Evolutionary conservation across 2,113 vertebrate genomes (phyloP).

Genomic region (Ciconia stormi): DNA sequence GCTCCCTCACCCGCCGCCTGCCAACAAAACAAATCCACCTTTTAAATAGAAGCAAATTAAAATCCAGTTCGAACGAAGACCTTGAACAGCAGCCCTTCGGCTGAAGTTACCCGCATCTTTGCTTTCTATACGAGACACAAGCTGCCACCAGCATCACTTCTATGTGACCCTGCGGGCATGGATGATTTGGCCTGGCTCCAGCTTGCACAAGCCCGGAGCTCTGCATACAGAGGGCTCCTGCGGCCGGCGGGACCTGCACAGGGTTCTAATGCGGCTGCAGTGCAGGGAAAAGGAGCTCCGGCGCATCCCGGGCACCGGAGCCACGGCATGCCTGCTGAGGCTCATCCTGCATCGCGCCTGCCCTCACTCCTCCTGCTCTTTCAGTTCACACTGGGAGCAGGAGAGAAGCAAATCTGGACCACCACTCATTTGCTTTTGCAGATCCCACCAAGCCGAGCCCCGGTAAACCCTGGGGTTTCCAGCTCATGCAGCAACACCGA

Average conservation of each 20-base stretch:
- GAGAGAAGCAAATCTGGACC: background rate
- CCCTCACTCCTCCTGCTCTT: background rate
- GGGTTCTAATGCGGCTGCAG: background rate
- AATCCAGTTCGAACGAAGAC: background rate
- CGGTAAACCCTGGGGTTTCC: fast-evolving
- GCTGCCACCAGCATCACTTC: background rate
- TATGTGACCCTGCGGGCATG: background rate
- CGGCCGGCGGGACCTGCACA: background rate
- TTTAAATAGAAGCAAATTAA: background rate
- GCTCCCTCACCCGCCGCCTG: background rate
- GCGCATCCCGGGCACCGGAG: fast-evolving
- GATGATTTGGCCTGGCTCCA: background rate
- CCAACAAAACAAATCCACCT: background rate
- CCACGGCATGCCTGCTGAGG: background rate
- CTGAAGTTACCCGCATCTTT: background rate
- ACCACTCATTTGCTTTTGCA: background rate
- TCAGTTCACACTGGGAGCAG: background rate
- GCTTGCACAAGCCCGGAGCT: background rate
- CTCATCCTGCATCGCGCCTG: background rate
- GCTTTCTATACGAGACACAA: background rate
- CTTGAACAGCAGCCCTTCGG: background rate
- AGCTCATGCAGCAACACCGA: background rate
- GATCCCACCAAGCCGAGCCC: background rate
- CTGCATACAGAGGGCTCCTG: background rate
- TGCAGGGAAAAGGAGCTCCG: background rate